These are phyloP conservation scores for Antigone vipio DNA, from an alignment of 2,113 vertebrate species.

Conservation along the genomic window DNA sequence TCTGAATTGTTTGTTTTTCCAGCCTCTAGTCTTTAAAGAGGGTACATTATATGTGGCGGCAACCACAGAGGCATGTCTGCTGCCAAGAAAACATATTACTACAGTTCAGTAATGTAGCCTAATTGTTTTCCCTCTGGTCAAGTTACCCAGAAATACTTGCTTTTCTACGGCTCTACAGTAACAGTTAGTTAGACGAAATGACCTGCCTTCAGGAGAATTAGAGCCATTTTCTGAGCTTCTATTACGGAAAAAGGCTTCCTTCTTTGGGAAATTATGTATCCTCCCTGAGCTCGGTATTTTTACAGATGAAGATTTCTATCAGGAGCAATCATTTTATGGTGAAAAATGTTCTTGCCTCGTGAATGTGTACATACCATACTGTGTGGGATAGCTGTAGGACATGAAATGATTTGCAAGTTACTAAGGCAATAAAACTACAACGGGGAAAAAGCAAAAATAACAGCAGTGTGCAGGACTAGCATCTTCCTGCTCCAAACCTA, in stretches of 20 bases:
- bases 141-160: conserved; percentile 43
- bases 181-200: conserved; percentile 36
- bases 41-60: neutral
- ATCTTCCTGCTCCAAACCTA: neutral
- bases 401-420: neutral
- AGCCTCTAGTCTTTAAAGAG: conserved; percentile 27
- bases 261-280: conserved; percentile 13
- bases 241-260: neutral
- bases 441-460: neutral
- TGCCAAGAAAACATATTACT: conserved; percentile 46
- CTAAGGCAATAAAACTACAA: neutral
- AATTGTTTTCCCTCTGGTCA: conserved; percentile 44
- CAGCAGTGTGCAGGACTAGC: neutral
- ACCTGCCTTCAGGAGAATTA: conserved; percentile 5
- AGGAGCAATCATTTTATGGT: neutral
- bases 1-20: conserved; percentile 51
- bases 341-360: neutral
- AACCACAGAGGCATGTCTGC: conserved; percentile 26
- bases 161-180: conserved; percentile 12
- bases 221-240: neutral
- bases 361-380: neutral
- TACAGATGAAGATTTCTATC: neutral
- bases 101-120: conserved; percentile 24
- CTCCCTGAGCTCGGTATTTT: neutral
- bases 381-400: neutral